These are phyloP conservation scores for Zaprionus nigranus DNA, from an alignment of 1,140 invertebrate species.

Conservation along the genomic window DNA sequence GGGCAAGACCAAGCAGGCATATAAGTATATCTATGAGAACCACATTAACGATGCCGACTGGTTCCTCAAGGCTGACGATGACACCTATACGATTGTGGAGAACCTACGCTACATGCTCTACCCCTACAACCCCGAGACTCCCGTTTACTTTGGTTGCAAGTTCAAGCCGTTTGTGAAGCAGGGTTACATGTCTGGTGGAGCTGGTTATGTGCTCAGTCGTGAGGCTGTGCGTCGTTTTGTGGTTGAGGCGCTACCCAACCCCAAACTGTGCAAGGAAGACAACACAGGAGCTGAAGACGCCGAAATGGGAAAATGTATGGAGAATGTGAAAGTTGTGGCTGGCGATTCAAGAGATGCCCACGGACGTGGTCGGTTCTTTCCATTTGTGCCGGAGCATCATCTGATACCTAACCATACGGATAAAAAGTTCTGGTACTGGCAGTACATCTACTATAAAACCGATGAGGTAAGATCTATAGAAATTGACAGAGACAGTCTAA, in stretches of 20 bases:
- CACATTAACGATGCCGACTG: slow-evolving; percentile 94
- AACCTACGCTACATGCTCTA: slow-evolving; percentile 87
- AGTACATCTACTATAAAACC: no score
- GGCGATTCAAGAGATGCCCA: slow-evolving; percentile 93
- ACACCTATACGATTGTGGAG: slow-evolving; percentile 93
- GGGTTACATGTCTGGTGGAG: no score
- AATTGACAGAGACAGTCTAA: no score
- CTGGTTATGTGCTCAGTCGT: no score
- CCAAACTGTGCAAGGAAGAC: slow-evolving; percentile 87
- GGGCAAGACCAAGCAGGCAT: slow-evolving; percentile 98
- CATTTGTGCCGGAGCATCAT: slow-evolving; percentile 84
- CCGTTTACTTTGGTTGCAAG: slow-evolving; percentile 95
- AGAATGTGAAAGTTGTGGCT: slow-evolving; percentile 93
- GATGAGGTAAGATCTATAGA: no score
- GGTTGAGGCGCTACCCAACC: slow-evolving; percentile 89
- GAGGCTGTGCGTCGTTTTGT: slow-evolving; percentile 90
- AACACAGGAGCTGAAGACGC: slow-evolving; percentile 95
- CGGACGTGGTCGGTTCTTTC: slow-evolving; percentile 96
- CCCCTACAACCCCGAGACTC: slow-evolving; percentile 88
- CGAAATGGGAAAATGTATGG: slow-evolving; percentile 85
- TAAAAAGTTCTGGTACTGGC: no score
- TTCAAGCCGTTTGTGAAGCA: slow-evolving; percentile 92
- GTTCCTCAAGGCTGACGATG: slow-evolving; percentile 98
- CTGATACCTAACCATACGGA: no score
- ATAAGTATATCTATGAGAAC: slow-evolving; percentile 93